These are phyloP conservation scores for Xanthia togata DNA, from an alignment of 2,888 invertebrate species.

Conservation along the genomic window DNA sequence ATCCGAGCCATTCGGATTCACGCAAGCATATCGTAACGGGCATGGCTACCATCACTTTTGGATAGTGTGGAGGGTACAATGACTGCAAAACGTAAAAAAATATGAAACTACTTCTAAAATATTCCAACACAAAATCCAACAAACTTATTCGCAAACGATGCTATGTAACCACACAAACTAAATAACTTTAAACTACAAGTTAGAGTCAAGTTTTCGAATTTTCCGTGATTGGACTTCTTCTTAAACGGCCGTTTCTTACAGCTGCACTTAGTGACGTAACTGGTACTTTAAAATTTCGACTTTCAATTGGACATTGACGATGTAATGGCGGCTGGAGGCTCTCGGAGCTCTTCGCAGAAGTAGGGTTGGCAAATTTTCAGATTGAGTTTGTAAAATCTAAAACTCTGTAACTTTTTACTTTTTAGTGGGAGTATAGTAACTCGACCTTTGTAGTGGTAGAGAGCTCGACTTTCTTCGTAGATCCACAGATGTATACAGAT, in stretches of 20 bases:
- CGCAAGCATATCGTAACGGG: too few species aligned
- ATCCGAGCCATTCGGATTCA: too few species aligned
- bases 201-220: conserved; percentile 46
- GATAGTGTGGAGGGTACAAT: neutral
- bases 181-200: conserved; percentile 42
- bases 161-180: conserved; percentile 33
- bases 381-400: neutral
- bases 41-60: too few species aligned
- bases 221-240: conserved; percentile 46
- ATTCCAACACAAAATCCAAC: conserved; percentile 9
- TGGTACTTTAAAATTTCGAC: conserved; percentile 53
- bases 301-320: conserved; percentile 61
- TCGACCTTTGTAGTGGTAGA: neutral
- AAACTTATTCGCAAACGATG: conserved; percentile 19
- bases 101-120: conserved; percentile 25
- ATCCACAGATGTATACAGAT: too few species aligned
- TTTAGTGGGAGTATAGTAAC: neutral
- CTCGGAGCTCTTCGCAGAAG: neutral
- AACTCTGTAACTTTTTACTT: neutral
- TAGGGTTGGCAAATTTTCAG: conserved; percentile 38
- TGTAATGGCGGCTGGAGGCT: conserved; percentile 42
- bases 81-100: neutral
- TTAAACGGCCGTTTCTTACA: conserved; percentile 44
- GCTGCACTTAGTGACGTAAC: conserved; percentile 42
- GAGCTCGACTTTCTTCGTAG: neutral